Percentiles rank a stretch among this genome's conserved stretches.
These are phyloP conservation scores for Stenolophus ochropezus DNA, from an alignment of 2,888 invertebrate genomes.

Conservation along the genomic window DNA sequence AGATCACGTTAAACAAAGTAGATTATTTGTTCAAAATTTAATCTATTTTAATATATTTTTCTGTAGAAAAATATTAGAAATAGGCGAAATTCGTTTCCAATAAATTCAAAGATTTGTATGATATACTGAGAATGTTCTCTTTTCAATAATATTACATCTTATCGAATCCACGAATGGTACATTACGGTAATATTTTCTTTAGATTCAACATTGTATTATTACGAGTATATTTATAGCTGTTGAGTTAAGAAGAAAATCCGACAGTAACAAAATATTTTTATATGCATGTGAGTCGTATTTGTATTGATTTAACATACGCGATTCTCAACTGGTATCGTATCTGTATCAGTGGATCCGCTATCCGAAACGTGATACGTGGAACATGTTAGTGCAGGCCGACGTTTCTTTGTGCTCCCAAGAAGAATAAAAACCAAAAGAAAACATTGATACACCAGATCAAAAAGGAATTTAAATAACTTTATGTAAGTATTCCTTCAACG, in stretches of 20 bases:
- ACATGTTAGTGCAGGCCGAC: constrained; percentile 22
- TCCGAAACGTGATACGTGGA: constrained; percentile 13
- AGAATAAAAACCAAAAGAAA: constrained; percentile 30
- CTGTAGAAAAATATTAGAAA: too few species aligned
- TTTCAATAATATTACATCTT: neutral
- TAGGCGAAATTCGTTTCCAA: too few species aligned
- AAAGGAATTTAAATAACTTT: constrained; percentile 48
- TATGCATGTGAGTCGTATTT: constrained; percentile 40
- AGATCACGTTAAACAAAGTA: too few species aligned
- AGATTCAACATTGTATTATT: constrained; percentile 19
- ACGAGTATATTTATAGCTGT: constrained; percentile 24
- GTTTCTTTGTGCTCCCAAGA: constrained; percentile 18
- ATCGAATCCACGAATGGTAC: neutral
- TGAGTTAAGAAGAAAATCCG: constrained; percentile 34
- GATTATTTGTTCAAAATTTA: too few species aligned
- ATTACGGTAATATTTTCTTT: constrained; percentile 14
- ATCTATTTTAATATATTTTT: too few species aligned
- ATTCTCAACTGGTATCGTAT: constrained; percentile 24
- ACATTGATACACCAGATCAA: constrained; percentile 48
- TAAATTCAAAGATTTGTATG: too few species aligned
- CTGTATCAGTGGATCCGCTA: constrained; percentile 2
- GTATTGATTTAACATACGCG: constrained; percentile 38
- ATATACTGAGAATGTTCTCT: too few species aligned
- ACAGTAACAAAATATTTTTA: constrained; percentile 37
- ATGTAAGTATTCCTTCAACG: constrained; percentile 15